Percentiles rank a stretch among this genome's conserved stretches.
phyloP scores from a whole-genome alignment of 1,140 invertebrate genomes.

The Mizuhopecten yessoensis region DNA sequence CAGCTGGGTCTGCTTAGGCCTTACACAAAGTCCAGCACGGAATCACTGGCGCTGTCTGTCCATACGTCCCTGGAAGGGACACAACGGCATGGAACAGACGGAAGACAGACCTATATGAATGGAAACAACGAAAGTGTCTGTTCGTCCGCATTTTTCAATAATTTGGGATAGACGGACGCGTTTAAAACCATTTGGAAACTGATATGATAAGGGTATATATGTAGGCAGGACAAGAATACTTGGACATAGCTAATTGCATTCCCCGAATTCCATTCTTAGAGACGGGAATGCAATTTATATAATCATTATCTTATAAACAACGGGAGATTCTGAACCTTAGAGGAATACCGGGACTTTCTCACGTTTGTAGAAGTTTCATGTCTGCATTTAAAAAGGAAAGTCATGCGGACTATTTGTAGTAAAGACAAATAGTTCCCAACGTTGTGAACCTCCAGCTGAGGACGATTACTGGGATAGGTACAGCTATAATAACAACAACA shows the following conservation, averaged over 20 bases:
- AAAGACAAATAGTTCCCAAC: background rate
- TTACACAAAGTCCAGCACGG: background rate
- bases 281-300: background rate
- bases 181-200: background rate
- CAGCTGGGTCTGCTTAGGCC: background rate
- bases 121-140: background rate
- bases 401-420: background rate
- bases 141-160: background rate
- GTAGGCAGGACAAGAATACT: background rate
- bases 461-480: no score
- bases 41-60: background rate
- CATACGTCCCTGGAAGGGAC: background rate
- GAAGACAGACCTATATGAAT: background rate
- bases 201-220: background rate
- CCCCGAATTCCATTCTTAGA: background rate
- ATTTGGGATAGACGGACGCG: background rate
- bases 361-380: background rate
- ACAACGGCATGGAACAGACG: background rate
- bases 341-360: background rate
- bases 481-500: background rate
- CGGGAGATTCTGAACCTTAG: background rate
- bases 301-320: conserved; percentile 23
- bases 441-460: no score
- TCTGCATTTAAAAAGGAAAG: background rate
- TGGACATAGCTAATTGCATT: conserved; percentile 22